Evolutionary conservation across 2,113 vertebrate genomes (phyloP).

Genomic region (Phodopus roborovskii): DNA sequence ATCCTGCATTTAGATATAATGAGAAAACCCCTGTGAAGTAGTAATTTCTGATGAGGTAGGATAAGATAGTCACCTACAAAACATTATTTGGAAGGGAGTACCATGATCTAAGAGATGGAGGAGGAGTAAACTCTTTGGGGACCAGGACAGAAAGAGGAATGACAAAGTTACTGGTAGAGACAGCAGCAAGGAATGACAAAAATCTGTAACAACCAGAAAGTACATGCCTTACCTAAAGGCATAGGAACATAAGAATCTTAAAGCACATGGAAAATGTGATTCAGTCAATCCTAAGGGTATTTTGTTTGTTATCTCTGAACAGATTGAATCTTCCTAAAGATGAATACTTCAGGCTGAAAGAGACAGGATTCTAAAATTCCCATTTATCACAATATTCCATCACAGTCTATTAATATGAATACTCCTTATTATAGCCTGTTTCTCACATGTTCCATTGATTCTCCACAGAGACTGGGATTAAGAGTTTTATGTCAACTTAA

Average conservation of each 20-base stretch:
- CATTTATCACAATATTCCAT: not conserved
- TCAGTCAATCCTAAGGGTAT: not conserved
- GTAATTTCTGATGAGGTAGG: not conserved
- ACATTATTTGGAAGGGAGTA: not conserved
- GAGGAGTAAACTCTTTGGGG: not conserved
- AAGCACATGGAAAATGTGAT: not conserved
- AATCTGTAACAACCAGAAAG: not conserved
- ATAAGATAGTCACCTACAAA: not conserved
- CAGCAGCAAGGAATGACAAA: not conserved
- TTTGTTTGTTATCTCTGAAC: not conserved
- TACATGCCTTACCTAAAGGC: not conserved
- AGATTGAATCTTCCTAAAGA: not conserved
- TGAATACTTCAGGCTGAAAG: not conserved
- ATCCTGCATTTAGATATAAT: not conserved
- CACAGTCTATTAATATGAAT: not conserved
- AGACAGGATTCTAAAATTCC: not conserved
- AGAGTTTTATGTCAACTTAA: not conserved
- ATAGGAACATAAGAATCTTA: not conserved
- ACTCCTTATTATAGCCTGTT: not conserved
- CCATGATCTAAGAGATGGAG: not conserved
- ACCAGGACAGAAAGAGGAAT: not conserved
- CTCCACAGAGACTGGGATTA: not conserved
- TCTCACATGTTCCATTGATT: not conserved
- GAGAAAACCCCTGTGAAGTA: not conserved
- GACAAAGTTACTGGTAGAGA: not conserved